Base-by-base conservation (phyloP, 2,888 invertebrate species). In the Apamea anceps region DNA sequence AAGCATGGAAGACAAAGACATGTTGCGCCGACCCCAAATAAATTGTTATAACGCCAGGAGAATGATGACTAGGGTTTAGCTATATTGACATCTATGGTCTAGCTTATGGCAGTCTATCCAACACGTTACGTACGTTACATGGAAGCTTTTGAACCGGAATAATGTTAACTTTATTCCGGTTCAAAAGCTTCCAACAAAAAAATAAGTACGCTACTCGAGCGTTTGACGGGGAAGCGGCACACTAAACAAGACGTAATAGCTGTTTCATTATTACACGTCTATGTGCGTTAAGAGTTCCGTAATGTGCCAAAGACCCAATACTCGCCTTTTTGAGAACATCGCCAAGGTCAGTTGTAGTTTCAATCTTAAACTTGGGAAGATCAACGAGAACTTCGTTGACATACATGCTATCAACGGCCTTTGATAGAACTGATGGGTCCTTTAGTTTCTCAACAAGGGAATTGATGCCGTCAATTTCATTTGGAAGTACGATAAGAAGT, bases 321-420 rank as follows among this genome's bases (percentile, higher is more conserved):
- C 91, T 94, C 93, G 98, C 98, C 92, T 98, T 96, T 71, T 92
- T 72, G 10, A 99, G 95, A 45, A 97, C 93, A 0, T 97, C 93
- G 80, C 97, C 97, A 28, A 99, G 96, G 77, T 98, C 92, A 10
- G 98, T 97, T n/a, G 97, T 97, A 28, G 97, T 97, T 94, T 99
- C 98, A 74, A 99, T 97, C 93, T 98, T 98, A 93, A 99, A 99
- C 92, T 98, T 98, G 0, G 99, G 99, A 73, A 99, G 92, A 57
- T 95, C 96, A 0, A 99, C 96, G 1, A 97, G 92, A 3, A 99
- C 98, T 90, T 98, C 97, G 2, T 92, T 90, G 0, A 81, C 18
- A 0, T 81, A 83, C 97, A 97, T 95, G 6, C 93, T 90, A 0
- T 93, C 65, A 0, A 87, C 87, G n/a, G 98, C 95, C 0, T 96